Base-by-base conservation (phyloP, 1,140 invertebrate genomes). In the Oedothorax gibbosus region DNA sequence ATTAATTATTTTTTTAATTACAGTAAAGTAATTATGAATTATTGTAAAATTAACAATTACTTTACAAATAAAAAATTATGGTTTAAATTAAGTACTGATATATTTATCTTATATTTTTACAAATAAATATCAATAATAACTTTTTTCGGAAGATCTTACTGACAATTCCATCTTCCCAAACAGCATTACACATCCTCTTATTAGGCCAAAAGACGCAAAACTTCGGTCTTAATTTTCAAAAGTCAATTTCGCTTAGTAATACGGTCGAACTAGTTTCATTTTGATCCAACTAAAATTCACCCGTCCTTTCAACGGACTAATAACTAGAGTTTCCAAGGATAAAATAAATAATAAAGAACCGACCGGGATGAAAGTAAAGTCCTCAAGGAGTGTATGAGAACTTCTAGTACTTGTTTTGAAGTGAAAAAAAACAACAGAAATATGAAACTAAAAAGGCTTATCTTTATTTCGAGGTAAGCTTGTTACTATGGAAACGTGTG, bases 371-470 rank as follows among this genome's bases (percentile, higher is more conserved):
- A 65, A 8, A 65, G 60, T 57, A 77, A 77, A 54, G 62, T 64
- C 62, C 21, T 60, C 57, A 12, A 64, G 51, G 65, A 20, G 54
- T 54, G 54, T 77, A 77, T 60, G 49, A 77, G 21, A 68, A 68
- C 65, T 68, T 68, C 11, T 12, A 68, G 54, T 66, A 56, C 53
- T 56, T 71, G 35, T 20, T 81, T 71, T 69, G 7, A 71, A 81
- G 51, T 57, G 54, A 57, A 80, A 71, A 77, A 77, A 65, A n/a
- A 50, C 50, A 77, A 77, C 8, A 64, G 64, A 54, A 62, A 71
- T 81, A 81, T 81, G 78, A 72, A 81, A 81, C 64, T 66, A 66
- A 66, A n/a, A 35, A 71, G 51, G 65, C 64, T 81, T 81, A 81
- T 81, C 78, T 81, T 71, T 65, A 57, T 81, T 81, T 35, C 77